Evolutionary conservation across 2,113 vertebrate genomes (phyloP).

Genomic region (Xiphophorus hellerii): DNA sequence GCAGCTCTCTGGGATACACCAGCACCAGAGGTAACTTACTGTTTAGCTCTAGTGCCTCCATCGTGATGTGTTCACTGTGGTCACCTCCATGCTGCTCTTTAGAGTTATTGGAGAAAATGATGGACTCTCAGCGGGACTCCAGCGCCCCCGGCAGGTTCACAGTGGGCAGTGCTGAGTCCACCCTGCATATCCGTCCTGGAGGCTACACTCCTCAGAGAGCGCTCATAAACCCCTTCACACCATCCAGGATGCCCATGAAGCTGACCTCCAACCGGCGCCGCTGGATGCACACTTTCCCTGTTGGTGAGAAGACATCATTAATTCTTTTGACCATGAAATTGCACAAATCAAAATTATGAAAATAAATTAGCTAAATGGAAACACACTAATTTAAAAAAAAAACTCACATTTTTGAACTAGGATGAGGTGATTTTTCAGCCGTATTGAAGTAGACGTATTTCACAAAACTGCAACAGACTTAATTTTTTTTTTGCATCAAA

Average conservation of each 20-base stretch:
- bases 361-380: no score
- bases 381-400: no score
- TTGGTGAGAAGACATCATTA: conserved; percentile 80
- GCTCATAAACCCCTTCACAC: conserved; percentile 96
- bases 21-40: conserved; percentile 89
- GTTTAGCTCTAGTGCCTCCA: not conserved
- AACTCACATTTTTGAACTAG: no score
- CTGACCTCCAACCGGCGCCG: conserved; percentile 94
- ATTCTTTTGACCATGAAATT: no score
- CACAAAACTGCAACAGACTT: no score
- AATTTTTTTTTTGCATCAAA: no score
- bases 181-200: conserved; percentile 89
- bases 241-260: conserved; percentile 98
- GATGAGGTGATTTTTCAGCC: no score
- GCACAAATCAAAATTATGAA: no score
- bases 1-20: conserved; percentile 96
- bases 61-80: not conserved
- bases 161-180: conserved; percentile 94
- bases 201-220: conserved; percentile 91
- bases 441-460: no score
- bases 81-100: not conserved
- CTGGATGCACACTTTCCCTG: conserved; percentile 99
- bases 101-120: conserved; percentile 89
- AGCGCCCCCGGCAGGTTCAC: conserved; percentile 95
- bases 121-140: conserved; percentile 92